These are phyloP conservation scores for Microplitis demolitor DNA, from an alignment of 1,140 invertebrate genomes.

Conservation along the genomic window DNA sequence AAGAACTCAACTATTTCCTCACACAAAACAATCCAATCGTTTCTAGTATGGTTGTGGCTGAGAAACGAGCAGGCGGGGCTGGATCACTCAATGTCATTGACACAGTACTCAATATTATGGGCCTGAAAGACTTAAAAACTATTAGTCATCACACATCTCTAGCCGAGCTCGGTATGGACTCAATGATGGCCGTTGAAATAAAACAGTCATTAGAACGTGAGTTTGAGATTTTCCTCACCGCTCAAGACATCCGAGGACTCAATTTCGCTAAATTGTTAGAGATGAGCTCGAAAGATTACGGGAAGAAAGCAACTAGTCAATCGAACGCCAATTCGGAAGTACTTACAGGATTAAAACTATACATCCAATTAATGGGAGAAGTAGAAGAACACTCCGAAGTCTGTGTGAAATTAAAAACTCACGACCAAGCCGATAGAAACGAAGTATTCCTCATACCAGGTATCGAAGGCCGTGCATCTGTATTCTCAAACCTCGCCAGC, in stretches of 20 bases:
- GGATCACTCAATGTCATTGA: slow-evolving; percentile 53
- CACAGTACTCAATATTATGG: slow-evolving; percentile 59
- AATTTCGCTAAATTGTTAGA: slow-evolving; percentile 64
- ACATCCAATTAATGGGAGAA: slow-evolving; percentile 44
- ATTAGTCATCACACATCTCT: slow-evolving; percentile 69
- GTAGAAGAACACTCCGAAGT: slow-evolving; percentile 35
- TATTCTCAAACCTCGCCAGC: slow-evolving; percentile 61
- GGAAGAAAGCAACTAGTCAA: slow-evolving; percentile 26
- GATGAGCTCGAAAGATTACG: slow-evolving; percentile 42
- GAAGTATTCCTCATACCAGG: slow-evolving; percentile 71
- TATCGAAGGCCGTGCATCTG: slow-evolving; percentile 66
- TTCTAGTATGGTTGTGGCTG: slow-evolving; percentile 68
- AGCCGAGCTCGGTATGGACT: slow-evolving; percentile 80
- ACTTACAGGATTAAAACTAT: slow-evolving; percentile 46
- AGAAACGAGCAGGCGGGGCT: slow-evolving; percentile 55
- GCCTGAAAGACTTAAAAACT: slow-evolving; percentile 61
- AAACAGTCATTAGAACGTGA: slow-evolving; percentile 78
- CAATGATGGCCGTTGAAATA: slow-evolving; percentile 83
- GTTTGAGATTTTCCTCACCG: slow-evolving; percentile 72
- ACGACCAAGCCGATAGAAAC: slow-evolving; percentile 36
- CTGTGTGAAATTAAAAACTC: slow-evolving; percentile 47
- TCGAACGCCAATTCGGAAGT: slow-evolving; percentile 1
- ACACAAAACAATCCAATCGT: slow-evolving; percentile 65
- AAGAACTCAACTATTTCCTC: slow-evolving; percentile 65
- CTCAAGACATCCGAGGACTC: slow-evolving; percentile 72